Evolutionary conservation across 2,113 vertebrate species (phyloP).

Genomic region (Apeltes quadracus): DNA sequence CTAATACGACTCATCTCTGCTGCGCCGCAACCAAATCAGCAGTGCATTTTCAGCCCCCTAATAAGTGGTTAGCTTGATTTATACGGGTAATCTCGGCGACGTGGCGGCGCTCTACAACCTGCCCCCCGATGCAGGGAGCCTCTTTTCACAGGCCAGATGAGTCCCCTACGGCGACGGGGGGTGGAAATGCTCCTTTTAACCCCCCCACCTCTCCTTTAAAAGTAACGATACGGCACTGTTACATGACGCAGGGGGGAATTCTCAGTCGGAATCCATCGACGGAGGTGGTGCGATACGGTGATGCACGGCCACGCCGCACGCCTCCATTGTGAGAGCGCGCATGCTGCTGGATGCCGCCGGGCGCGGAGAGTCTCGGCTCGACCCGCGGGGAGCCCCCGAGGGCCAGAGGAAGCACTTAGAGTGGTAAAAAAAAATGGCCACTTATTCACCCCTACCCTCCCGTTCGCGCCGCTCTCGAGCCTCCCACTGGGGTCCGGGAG

Average conservation of each 20-base stretch:
- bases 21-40: conserved; percentile 80
- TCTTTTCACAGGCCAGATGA: conserved; percentile 67
- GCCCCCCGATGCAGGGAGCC: conserved; percentile 50
- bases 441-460: conserved; percentile 72
- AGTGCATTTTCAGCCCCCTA: conserved; percentile 77
- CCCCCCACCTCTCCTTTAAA: conserved; percentile 53
- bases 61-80: conserved; percentile 82
- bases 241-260: conserved; percentile 60
- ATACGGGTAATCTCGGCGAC: conserved; percentile 71
- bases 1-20: conserved; percentile 81
- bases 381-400: conserved; percentile 65
- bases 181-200: conserved; percentile 64
- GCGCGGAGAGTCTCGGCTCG: conserved; percentile 37
- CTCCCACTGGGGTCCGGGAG: conserved; percentile 64
- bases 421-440: conserved; percentile 76
- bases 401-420: conserved; percentile 77
- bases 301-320: conserved; percentile 61
- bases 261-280: conserved; percentile 64
- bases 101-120: conserved; percentile 62
- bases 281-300: conserved; percentile 62
- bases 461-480: conserved; percentile 55
- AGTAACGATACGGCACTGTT: conserved; percentile 50
- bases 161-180: conserved; percentile 59
- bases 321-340: conserved; percentile 69
- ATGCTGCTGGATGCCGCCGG: conserved; percentile 54